These are phyloP conservation scores for Corynorhinus townsendii DNA, from an alignment of 2,113 vertebrate genomes.

Conservation along the genomic window DNA sequence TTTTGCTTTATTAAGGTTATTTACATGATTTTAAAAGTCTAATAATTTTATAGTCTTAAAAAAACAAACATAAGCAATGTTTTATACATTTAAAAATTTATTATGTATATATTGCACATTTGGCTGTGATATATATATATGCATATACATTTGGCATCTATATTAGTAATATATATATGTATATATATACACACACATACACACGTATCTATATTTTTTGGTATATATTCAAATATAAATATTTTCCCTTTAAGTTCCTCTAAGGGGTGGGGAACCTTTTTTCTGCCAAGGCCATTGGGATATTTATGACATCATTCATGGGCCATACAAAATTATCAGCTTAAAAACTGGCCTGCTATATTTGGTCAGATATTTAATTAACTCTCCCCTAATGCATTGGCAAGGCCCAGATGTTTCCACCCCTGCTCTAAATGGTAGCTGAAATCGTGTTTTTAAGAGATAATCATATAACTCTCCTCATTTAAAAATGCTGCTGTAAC, in stretches of 20 bases:
- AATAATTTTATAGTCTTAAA: background rate
- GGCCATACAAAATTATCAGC: too few relatives aligned
- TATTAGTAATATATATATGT: background rate
- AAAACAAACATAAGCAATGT: background rate
- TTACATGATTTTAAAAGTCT: background rate
- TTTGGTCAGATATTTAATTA: too few relatives aligned
- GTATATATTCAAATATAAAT: background rate
- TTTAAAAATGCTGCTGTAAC: background rate
- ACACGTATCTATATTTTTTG: background rate
- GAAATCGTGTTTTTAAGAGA: background rate
- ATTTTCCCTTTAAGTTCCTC: background rate
- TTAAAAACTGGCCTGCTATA: too few relatives aligned
- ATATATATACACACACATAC: background rate
- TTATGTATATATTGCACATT: background rate
- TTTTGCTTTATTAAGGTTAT: background rate
- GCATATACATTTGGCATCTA: background rate
- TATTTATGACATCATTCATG: too few relatives aligned
- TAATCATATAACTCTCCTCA: rapidly evolving
- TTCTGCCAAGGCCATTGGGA: too few relatives aligned
- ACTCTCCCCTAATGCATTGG: too few relatives aligned
- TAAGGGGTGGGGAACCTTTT: too few relatives aligned
- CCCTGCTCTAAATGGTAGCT: background rate
- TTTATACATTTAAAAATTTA: background rate
- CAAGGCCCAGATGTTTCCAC: too few relatives aligned
- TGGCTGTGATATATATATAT: background rate